phyloP scores from a whole-genome alignment of 2,888 invertebrate species.

The Prosopocoilus inquinatus region DNA sequence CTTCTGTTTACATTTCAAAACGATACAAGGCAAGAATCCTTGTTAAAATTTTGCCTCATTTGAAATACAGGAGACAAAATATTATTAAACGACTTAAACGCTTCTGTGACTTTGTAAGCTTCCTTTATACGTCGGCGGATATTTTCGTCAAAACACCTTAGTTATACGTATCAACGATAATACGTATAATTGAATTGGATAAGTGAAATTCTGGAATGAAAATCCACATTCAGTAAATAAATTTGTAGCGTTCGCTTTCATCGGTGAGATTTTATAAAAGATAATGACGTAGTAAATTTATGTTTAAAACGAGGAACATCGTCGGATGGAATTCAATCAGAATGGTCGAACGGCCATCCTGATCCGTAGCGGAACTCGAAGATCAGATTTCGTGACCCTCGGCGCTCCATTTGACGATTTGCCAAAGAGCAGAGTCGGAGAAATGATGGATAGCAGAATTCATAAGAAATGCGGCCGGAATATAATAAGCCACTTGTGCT shows the following conservation, averaged over 20 bases:
- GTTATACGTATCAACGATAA: no score
- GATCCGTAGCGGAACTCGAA: slow-evolving; percentile 7
- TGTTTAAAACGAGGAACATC: not conserved
- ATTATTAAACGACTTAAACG: no score
- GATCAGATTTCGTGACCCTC: slow-evolving; percentile 46
- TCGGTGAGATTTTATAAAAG: not conserved
- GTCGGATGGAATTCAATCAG: slow-evolving; percentile 3
- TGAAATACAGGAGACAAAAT: no score
- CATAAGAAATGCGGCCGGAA: slow-evolving; percentile 43
- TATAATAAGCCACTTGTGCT: slow-evolving; percentile 45
- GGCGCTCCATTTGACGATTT: slow-evolving; percentile 45
- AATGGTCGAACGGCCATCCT: not conserved
- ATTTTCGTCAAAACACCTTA: no score
- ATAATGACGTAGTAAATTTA: slow-evolving; percentile 2
- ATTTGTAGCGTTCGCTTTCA: not conserved
- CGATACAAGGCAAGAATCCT: no score
- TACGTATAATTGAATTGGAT: no score
- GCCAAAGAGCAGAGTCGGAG: slow-evolving; percentile 41
- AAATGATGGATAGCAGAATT: slow-evolving; percentile 46
- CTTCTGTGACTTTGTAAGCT: no score
- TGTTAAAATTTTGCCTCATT: no score
- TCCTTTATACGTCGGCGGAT: no score
- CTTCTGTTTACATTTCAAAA: no score
- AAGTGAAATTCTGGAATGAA: no score
- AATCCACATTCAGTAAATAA: no score